These are phyloP conservation scores for Enteromius anoplus DNA, from an alignment of 2,797 vertebrate species.

Conservation along the genomic window DNA sequence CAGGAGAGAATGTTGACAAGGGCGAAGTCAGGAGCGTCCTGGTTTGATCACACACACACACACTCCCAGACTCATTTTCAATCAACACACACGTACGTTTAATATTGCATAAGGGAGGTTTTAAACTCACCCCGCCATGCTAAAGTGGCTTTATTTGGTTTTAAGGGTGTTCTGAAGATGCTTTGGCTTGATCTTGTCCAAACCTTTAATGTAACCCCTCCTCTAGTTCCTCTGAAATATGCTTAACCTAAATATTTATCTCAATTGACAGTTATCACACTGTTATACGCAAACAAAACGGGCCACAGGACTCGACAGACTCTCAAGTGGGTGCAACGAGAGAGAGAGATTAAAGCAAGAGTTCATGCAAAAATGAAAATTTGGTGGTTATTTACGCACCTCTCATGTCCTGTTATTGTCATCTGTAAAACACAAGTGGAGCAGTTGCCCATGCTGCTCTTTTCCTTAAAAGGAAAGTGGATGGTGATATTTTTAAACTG, in stretches of 20 bases:
- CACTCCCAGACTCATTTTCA: conserved; percentile 19
- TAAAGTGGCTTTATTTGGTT: conserved; percentile 26
- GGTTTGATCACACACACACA: conserved; percentile 67
- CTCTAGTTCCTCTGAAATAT: conserved; percentile 34
- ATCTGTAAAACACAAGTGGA: background rate
- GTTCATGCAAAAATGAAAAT: conserved; percentile 1
- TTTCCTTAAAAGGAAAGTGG: conserved; percentile 8
- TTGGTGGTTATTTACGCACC: background rate
- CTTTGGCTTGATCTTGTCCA: conserved; percentile 23
- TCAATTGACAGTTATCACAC: conserved; percentile 32
- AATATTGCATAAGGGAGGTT: conserved; percentile 34
- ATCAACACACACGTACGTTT: conserved; percentile 16
- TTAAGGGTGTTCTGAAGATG: conserved; percentile 8
- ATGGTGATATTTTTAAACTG: background rate
- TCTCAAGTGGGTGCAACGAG: background rate
- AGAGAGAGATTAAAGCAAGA: conserved; percentile 15
- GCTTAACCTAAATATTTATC: conserved; percentile 46
- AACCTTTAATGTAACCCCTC: conserved; percentile 25
- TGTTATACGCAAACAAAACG: conserved; percentile 22
- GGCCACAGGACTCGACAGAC: background rate
- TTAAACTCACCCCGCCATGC: background rate
- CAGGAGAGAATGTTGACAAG: conserved; percentile 82
- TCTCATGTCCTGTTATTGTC: background rate
- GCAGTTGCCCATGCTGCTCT: background rate
- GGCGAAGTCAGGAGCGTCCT: conserved; percentile 78